Evolutionary conservation across 1,140 invertebrate species (phyloP), one percentile per base, ranked within the genome.

Genomic region (Bombus superbus): DNA sequence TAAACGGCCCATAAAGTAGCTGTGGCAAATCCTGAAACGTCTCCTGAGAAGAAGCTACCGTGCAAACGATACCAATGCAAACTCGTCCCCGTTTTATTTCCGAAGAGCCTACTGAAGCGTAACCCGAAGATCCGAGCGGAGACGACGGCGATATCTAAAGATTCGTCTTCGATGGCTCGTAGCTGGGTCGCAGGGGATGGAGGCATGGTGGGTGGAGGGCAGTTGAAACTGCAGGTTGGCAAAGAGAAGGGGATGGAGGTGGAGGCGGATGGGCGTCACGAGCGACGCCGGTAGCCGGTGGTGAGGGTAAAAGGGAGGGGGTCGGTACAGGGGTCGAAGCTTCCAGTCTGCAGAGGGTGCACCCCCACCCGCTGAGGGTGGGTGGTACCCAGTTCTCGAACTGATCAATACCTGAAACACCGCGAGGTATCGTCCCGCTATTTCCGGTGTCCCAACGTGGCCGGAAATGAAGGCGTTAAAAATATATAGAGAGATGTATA

Each of bases 351-450:
- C 85, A 79, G 75, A 72, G 59, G 40, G 53, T 83, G 81, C 77
- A 81, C 44, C 81, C 87, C 72, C 38, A 73, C 64, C 75, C n/a
- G 35, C 47, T 22, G 28, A 32, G 72, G 85, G 83, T 87, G 90
- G 91, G 85, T 92, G 90, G 92, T 88, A 90, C 91, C 89, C 85
- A 85, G 88, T 92, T 86, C 85, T 90, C 89, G 92, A 94, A 94
- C 94, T 95, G 94, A 95, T 95, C 94, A 95, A 95, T 95, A 95
- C 94, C 94, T 94, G 94, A 94, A 94, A 95, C 94, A 95, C 94
- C 94, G 93, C 93, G 93, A 94, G 93, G 94, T 95, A 95, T 94
- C 94, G 94, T 94, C 89, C 90, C 92, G 94, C 91, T 94, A 94
- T 95, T 94, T 95, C 94, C 94, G 94, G 93, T 94, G 93, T 94